A percentile compares a stretch with the other conserved stretches of the same genome.
Evolutionary conservation across 2,888 invertebrate species (phyloP).

Genomic region (Ormyrus pomaceus): DNA sequence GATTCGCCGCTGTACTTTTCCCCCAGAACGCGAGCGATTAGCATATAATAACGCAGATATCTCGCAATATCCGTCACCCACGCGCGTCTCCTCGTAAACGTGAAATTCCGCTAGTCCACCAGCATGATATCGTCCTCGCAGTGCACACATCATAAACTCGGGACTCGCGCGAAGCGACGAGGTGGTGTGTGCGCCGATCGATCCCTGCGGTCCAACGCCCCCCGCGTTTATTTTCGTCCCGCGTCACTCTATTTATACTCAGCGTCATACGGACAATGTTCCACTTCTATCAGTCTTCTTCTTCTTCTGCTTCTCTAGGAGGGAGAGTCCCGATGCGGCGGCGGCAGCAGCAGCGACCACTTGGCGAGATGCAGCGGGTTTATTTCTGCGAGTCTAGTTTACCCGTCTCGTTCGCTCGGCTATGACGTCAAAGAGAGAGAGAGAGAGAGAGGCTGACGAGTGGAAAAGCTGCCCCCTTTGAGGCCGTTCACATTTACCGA

Average conservation of each 20-base stretch:
- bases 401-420: slow-evolving; percentile 4
- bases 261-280: slow-evolving; percentile 69
- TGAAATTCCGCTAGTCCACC: no score
- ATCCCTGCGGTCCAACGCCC: slow-evolving; percentile 70
- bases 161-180: no score
- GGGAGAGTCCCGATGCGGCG: not conserved
- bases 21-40: no score
- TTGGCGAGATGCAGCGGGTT: slow-evolving; percentile 28
- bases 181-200: slow-evolving; percentile 58
- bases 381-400: not conserved
- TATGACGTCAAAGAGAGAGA: slow-evolving; percentile 49
- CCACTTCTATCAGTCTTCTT: slow-evolving; percentile 66
- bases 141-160: no score
- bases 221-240: slow-evolving; percentile 66
- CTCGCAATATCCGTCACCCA: no score
- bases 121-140: no score
- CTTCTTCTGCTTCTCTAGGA: not conserved
- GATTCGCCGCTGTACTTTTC: no score
- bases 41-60: no score
- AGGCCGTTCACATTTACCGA: slow-evolving; percentile 52
- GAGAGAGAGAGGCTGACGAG: slow-evolving; percentile 8
- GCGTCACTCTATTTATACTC: slow-evolving; percentile 68
- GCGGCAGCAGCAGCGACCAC: slow-evolving; percentile 17
- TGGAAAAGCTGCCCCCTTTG: slow-evolving; percentile 48
- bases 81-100: no score